Evolutionary conservation across 2,888 invertebrate genomes (phyloP).

Genomic region (Eupithecia dodoneata): DNA sequence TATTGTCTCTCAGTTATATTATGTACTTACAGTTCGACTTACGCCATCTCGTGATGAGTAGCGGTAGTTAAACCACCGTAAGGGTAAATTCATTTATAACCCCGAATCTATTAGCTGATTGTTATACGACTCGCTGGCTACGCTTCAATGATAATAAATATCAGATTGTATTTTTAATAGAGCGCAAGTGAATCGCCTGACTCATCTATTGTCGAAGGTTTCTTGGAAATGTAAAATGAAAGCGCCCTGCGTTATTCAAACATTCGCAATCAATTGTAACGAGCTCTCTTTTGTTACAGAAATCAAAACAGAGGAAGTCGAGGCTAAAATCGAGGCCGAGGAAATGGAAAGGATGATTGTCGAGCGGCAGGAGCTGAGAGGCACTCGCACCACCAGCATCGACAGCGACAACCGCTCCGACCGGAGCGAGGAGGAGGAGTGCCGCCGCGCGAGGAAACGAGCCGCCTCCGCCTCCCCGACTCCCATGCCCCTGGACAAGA

Average conservation of each 20-base stretch:
- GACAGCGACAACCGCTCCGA: conserved; percentile 85
- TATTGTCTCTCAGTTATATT: neutral
- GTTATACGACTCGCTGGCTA: conserved; percentile 45
- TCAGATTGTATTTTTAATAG: conserved; percentile 72
- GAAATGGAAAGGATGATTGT: conserved; percentile 69
- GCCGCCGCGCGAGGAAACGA: conserved; percentile 68
- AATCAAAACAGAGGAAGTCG: conserved; percentile 80
- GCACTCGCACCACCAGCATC: conserved; percentile 74
- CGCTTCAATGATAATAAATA: conserved; percentile 50
- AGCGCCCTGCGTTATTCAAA: conserved; percentile 77
- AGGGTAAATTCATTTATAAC: conserved; percentile 40
- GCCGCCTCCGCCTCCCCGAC: conserved; percentile 74
- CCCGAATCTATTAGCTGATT: conserved; percentile 72
- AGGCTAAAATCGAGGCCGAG: conserved; percentile 75
- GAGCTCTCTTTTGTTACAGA: conserved; percentile 79
- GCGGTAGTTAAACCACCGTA: conserved; percentile 40
- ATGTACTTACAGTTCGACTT: conserved; percentile 5
- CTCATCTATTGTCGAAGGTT: conserved; percentile 81
- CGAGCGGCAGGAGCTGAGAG: conserved; percentile 64
- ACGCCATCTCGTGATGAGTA: conserved; percentile 63
- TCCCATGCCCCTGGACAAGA: conserved; percentile 70
- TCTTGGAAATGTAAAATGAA: conserved; percentile 81
- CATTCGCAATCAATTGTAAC: conserved; percentile 73
- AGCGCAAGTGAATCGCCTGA: conserved; percentile 72
- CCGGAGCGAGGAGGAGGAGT: conserved; percentile 79